phyloP scores from a whole-genome alignment of 2,797 vertebrate species.

The Pterois miles region DNA sequence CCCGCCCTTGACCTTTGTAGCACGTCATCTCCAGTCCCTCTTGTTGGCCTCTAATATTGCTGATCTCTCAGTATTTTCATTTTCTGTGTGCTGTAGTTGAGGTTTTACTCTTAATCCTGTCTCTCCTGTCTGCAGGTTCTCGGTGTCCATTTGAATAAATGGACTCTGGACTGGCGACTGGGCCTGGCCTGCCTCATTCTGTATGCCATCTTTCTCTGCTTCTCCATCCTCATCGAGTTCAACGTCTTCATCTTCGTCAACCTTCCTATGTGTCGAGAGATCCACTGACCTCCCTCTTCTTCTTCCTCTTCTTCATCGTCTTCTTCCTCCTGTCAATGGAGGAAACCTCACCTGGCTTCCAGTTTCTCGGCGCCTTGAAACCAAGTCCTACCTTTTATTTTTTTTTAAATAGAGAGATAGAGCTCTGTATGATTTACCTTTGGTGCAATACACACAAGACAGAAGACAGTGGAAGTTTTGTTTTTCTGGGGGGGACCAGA shows the following conservation, averaged over 20 bases:
- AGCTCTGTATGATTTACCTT: conserved; percentile 62
- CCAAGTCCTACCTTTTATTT: conserved; percentile 47
- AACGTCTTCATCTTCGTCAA: conserved; percentile 98
- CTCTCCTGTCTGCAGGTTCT: conserved; percentile 83
- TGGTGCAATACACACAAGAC: conserved; percentile 66
- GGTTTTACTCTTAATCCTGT: background rate
- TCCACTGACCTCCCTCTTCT: conserved; percentile 70
- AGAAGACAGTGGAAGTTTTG: conserved; percentile 17
- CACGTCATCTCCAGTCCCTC: too few relatives aligned
- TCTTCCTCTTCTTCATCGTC: conserved; percentile 13
- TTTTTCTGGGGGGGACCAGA: background rate
- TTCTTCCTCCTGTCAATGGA: conserved; percentile 23
- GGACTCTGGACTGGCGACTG: conserved; percentile 94
- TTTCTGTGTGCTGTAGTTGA: background rate
- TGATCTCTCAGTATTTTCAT: background rate
- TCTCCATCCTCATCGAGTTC: conserved; percentile 97
- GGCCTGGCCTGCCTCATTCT: conserved; percentile 88
- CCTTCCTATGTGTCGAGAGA: conserved; percentile 93
- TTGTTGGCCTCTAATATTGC: background rate
- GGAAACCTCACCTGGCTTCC: conserved; percentile 59
- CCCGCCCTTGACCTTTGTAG: too few relatives aligned
- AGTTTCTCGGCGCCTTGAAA: conserved; percentile 44
- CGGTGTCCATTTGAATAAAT: conserved; percentile 94
- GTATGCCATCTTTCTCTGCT: conserved; percentile 92
- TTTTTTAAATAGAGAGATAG: conserved; percentile 50